Evolutionary conservation across 2,888 invertebrate genomes (phyloP).

Genomic region (Byasa hedistus): DNA sequence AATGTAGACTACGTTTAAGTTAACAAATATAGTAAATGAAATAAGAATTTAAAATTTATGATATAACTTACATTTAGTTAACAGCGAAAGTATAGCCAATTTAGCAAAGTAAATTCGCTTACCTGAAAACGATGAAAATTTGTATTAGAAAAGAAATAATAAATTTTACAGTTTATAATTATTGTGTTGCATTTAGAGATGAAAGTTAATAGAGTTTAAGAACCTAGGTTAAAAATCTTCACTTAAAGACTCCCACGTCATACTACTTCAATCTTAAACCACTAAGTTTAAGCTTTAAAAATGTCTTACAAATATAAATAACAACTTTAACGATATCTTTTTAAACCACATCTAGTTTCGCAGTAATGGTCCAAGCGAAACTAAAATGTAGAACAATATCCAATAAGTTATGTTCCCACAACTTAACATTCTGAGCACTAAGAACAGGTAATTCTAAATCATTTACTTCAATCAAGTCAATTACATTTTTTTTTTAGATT

Average conservation of each 20-base stretch:
- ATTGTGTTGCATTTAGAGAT: too few relatives aligned
- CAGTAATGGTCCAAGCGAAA: neutral
- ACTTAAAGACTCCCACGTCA: too few relatives aligned
- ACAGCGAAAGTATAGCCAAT: neutral
- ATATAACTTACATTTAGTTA: slow-evolving; percentile 9
- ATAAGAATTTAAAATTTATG: slow-evolving; percentile 27
- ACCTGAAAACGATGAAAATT: slow-evolving; percentile 19
- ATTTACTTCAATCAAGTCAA: slow-evolving; percentile 31
- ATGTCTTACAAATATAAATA: too few relatives aligned
- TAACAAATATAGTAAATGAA: slow-evolving; percentile 20
- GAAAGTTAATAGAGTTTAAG: too few relatives aligned
- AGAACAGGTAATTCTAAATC: slow-evolving; percentile 26
- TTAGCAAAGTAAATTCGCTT: slow-evolving; percentile 1
- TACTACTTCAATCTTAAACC: too few relatives aligned
- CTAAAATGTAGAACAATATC: neutral
- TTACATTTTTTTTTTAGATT: slow-evolving; percentile 32
- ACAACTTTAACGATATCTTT: neutral
- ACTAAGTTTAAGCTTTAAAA: too few relatives aligned
- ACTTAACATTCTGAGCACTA: slow-evolving; percentile 14
- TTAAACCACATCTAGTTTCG: too few relatives aligned
- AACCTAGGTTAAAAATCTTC: too few relatives aligned
- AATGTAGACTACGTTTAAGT: neutral
- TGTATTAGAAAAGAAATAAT: too few relatives aligned
- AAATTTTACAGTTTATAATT: too few relatives aligned
- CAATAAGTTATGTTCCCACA: slow-evolving; percentile 21